These are phyloP conservation scores for Eufriesea mexicana DNA, from an alignment of 1,140 invertebrate species.

Conservation along the genomic window DNA sequence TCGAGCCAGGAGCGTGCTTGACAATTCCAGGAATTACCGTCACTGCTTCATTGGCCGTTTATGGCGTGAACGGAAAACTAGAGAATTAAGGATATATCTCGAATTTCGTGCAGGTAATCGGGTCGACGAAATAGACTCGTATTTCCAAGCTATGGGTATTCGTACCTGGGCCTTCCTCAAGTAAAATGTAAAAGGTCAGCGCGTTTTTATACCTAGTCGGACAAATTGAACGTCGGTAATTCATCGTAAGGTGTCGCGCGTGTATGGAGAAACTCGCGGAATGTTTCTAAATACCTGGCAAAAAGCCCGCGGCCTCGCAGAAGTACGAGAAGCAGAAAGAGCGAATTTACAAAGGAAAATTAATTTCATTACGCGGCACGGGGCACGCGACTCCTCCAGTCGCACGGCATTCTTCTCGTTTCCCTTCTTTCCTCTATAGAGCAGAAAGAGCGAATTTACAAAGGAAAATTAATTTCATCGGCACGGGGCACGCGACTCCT, in stretches of 20 bases:
- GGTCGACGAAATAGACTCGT: too few species aligned
- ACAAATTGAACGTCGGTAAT: slow-evolving; percentile 1
- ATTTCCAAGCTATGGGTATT: neutral
- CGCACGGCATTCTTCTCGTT: slow-evolving; percentile 12
- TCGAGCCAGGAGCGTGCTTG: neutral
- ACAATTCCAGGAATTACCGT: slow-evolving; percentile 11
- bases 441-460: neutral
- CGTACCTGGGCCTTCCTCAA: too few species aligned
- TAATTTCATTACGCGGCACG: slow-evolving; percentile 9
- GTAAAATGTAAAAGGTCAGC: neutral
- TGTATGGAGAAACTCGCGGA: too few species aligned
- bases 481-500: slow-evolving; percentile 28
- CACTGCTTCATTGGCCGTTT: neutral
- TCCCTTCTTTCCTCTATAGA: slow-evolving; percentile 27
- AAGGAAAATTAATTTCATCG: slow-evolving; percentile 3
- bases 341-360: neutral
- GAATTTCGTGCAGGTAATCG: neutral
- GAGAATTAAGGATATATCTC: neutral
- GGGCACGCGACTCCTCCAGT: slow-evolving; percentile 32
- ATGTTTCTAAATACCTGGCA: neutral
- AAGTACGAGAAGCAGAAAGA: neutral
- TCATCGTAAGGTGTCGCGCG: neutral
- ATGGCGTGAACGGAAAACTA: slow-evolving; percentile 8
- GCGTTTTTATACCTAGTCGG: neutral
- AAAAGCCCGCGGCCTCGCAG: neutral